phyloP scores from a whole-genome alignment of 1,140 invertebrate species.

The Drosophila carrolli region DNA sequence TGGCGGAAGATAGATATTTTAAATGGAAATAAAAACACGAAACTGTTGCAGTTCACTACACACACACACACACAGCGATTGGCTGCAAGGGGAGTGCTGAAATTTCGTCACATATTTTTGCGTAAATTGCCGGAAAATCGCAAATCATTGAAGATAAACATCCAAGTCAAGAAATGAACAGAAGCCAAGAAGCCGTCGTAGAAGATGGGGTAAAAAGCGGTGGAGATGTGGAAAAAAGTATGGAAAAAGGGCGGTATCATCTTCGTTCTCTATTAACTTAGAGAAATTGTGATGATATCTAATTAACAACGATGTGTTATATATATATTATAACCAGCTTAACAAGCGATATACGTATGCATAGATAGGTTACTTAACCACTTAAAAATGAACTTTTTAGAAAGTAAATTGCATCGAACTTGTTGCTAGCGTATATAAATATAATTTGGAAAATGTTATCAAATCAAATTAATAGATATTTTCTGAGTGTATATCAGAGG shows the following conservation, averaged over 20 bases:
- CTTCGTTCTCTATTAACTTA: no score
- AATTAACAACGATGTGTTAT: no score
- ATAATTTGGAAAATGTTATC: no score
- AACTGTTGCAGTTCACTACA: slow-evolving; percentile 71
- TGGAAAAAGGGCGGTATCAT: background rate
- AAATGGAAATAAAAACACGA: slow-evolving; percentile 62
- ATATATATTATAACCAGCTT: no score
- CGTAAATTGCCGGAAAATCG: slow-evolving; percentile 83
- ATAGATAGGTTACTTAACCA: no score
- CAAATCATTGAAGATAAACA: slow-evolving; percentile 83
- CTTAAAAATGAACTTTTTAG: no score
- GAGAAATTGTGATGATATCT: no score
- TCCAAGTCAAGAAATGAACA: slow-evolving; percentile 80
- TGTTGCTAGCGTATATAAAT: no score
- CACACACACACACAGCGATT: background rate
- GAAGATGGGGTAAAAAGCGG: background rate
- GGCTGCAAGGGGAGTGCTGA: slow-evolving; percentile 21
- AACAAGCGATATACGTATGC: no score
- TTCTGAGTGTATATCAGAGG: slow-evolving; percentile 43
- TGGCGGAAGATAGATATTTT: slow-evolving; percentile 63
- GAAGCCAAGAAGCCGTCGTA: slow-evolving; percentile 43
- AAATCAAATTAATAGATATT: background rate
- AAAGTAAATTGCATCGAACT: no score
- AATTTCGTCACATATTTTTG: slow-evolving; percentile 83
- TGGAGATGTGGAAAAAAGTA: slow-evolving; percentile 12